A percentile compares a stretch with the other conserved stretches of the same genome.
Evolutionary conservation across 2,113 vertebrate species (phyloP).

Genomic region (Elephas maximus): DNA sequence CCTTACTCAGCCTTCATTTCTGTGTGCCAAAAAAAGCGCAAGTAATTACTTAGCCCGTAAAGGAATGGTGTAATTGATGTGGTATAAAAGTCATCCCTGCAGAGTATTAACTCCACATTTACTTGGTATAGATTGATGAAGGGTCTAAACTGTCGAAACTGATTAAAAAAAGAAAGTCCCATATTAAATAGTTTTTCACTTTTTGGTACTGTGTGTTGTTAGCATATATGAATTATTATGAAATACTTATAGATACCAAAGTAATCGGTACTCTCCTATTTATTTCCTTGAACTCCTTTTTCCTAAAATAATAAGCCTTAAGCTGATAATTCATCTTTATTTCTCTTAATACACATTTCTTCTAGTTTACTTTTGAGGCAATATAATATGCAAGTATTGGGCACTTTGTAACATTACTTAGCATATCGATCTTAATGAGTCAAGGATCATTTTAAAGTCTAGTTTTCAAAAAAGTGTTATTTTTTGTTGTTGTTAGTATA

Average conservation of each 20-base stretch:
- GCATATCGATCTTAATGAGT: conserved; percentile 49
- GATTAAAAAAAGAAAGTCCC: neutral
- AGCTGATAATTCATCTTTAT: conserved; percentile 44
- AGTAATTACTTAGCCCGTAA: conserved; percentile 18
- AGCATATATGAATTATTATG: conserved; percentile 45
- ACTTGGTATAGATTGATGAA: conserved; percentile 37
- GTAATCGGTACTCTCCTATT: conserved; percentile 4
- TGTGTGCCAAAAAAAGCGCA: conserved; percentile 51
- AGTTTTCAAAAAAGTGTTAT: conserved; percentile 61
- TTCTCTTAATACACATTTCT: conserved; percentile 20
- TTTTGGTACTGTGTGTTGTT: conserved; percentile 42
- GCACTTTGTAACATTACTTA: neutral
- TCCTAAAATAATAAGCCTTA: conserved; percentile 64
- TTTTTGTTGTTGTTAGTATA: conserved; percentile 17
- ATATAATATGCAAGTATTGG: conserved; percentile 17
- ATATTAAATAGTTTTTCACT: conserved; percentile 23
- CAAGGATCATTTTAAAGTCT: conserved; percentile 36
- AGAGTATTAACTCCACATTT: neutral
- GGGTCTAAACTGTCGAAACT: neutral
- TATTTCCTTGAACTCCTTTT: conserved; percentile 53
- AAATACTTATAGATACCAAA: conserved; percentile 10
- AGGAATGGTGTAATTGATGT: neutral
- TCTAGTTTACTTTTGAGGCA: conserved; percentile 65
- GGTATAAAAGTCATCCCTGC: neutral
- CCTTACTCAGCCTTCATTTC: conserved; percentile 17